Base-by-base conservation (phyloP, 2,113 vertebrate genomes). In the Alectura lathami region DNA sequence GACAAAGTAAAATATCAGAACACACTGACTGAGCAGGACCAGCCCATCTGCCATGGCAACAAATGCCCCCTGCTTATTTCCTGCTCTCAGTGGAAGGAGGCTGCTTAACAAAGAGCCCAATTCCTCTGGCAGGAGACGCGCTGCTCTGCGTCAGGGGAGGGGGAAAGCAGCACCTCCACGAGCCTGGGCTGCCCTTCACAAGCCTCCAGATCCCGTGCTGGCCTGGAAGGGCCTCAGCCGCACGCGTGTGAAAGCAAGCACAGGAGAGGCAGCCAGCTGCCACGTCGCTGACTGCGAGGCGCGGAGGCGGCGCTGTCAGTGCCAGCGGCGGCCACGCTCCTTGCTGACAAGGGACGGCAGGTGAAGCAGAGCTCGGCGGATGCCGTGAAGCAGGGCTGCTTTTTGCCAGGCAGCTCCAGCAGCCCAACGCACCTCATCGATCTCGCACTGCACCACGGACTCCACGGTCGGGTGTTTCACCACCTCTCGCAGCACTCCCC, bases 381-480 rank as follows among this genome's bases (percentile, higher is more conserved):
- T 73, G 92, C 73, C 22, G 50, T 3, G 59, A 13, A 43, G 40
- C 0, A 7, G 14, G 16, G 50, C 54, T 22, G 17, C 47, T 30
- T 24, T 43, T 0, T 6, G 45, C 5, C 43, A 2, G 1, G 8
- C 54, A 5, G 24, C 57, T 6, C 27, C n/a, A n/a, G 59, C 40
- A 42, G 51, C 83, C 40, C 83, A 45, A 79, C 95, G 54, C 84
- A 99, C 99, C 99, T 99, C 99, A 22, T 99, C 99, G 11, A 99
- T 99, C 72, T 99, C 99, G 40, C 99, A 99, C 97, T 99, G 98
- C 85, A 99, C 98, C 90, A 99, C 99, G 0, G 98, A 99, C 51
- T 99, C 99, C 92, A 99, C 99, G 3, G 98, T 96, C 0, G 99
- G 97, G 94, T 99, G 98, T 94, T 99, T 99, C 78, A 99, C 98